Evolutionary conservation across 2,113 vertebrate species (phyloP).

Genomic region (Chaenocephalus aceratus): DNA sequence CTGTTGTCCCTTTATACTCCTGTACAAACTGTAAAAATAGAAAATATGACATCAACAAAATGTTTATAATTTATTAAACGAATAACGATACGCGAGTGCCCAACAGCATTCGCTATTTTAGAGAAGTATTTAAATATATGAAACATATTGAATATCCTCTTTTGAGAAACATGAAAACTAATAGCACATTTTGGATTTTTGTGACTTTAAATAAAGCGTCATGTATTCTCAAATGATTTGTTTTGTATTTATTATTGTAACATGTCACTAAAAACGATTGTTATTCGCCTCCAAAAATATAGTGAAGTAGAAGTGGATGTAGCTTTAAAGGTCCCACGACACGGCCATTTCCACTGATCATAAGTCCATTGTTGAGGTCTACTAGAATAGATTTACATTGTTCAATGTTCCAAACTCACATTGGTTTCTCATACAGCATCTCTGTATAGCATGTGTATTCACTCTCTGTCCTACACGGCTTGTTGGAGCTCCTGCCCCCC

Average conservation of each 20-base stretch:
- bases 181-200: neutral
- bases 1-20: slow-evolving; percentile 32
- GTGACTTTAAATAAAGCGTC: slow-evolving; percentile 47
- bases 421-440: too few relatives aligned
- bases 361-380: too few relatives aligned
- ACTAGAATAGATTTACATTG: too few relatives aligned
- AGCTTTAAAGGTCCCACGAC: too few relatives aligned
- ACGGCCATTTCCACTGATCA: too few relatives aligned
- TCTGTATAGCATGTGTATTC: too few relatives aligned
- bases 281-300: too few relatives aligned
- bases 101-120: slow-evolving; percentile 20
- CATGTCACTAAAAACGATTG: neutral
- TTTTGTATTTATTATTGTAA: neutral
- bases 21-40: slow-evolving; percentile 23
- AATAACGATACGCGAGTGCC: neutral
- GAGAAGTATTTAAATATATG: slow-evolving; percentile 38
- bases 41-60: slow-evolving; percentile 13
- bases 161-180: slow-evolving; percentile 23
- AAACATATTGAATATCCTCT: slow-evolving; percentile 32
- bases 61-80: neutral
- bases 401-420: too few relatives aligned
- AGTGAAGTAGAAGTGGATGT: too few relatives aligned
- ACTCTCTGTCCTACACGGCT: too few relatives aligned
- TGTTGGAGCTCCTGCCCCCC: too few relatives aligned
- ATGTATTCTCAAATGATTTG: slow-evolving; percentile 43